Evolutionary conservation across 2,888 invertebrate genomes (phyloP), one percentile per base, ranked within the genome.

Genomic region (Pilophorus perplexus): DNA sequence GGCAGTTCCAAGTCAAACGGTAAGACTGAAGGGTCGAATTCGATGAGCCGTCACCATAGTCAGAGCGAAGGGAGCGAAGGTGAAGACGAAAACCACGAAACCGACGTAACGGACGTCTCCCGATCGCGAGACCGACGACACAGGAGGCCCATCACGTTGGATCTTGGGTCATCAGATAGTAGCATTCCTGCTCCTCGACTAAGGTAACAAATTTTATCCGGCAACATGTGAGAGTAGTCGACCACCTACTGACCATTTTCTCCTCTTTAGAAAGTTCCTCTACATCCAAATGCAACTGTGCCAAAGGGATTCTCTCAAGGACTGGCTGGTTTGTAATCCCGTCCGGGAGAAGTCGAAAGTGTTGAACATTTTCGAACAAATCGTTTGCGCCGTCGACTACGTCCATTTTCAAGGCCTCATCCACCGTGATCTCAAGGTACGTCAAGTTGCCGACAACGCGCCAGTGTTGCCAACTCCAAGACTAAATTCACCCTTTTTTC

Each of bases 221-320:
- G 6, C 33, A 8, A 33, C 6, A 12, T 33, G 33, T 33, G 6
- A n/a, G n/a, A n/a, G n/a, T n/a, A n/a, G n/a, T n/a, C n/a, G n/a
- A n/a, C n/a, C n/a, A n/a, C n/a, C n/a, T n/a, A 8, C 33, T 33
- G 33, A 12, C 20, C 5, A 20, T 50, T 50, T 20, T 50, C 12
- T 1, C 6, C 10, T 44, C 20, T 44, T 6, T 25, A 64, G 82
- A 75, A 84, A 88, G 75, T 93, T 88, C 77, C 82, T 98, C 14
- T 97, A 93, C 76, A 98, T 98, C 76, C 97, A 98, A 80, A 98
- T 98, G 97, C 95, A 98, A 78, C 79, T 98, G 69, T 98, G 97
- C 74, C 85, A 85, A 62, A 85, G 87, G 74, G 88, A 92, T 74
- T 95, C 92, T 71, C 80, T 99, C 38, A 88, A 90, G 74, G 93